Conservation (phyloP, 2,888 invertebrate genomes). For the Perithous albicinctus region DNA sequence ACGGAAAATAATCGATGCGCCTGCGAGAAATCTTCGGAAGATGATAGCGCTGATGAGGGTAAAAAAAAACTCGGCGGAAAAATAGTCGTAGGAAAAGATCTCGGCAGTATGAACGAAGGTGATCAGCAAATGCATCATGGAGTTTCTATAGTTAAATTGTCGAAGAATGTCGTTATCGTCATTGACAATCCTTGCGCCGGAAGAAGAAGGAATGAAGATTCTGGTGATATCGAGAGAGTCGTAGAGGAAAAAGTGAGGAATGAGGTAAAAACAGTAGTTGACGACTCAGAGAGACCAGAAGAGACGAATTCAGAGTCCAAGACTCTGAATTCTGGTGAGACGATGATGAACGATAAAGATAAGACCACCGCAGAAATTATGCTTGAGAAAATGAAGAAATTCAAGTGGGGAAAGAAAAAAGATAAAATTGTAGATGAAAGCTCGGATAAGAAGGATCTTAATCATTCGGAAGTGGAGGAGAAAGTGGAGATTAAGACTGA, state of each 20-base stretch:
- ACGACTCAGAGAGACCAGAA: neutral
- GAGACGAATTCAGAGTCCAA: no score
- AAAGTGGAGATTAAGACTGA: neutral
- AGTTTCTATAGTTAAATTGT: conserved; percentile 55
- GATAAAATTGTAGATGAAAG: neutral
- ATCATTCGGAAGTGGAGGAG: neutral
- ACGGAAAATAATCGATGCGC: conserved; percentile 44
- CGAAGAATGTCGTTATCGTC: conserved; percentile 64
- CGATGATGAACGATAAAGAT: neutral
- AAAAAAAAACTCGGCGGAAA: conserved; percentile 76
- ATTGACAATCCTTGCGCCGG: conserved; percentile 41
- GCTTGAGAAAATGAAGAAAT: conserved; percentile 10
- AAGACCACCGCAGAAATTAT: neutral
- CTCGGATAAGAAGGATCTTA: neutral
- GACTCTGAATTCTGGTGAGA: conserved; percentile 10
- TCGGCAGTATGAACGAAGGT: conserved; percentile 21
- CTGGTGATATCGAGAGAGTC: conserved; percentile 13
- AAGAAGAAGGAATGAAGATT: neutral
- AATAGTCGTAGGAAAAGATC: conserved; percentile 56
- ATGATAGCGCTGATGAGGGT: conserved; percentile 62
- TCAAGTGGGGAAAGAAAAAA: conserved; percentile 25
- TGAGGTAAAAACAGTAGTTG: neutral
- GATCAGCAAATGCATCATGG: neutral
- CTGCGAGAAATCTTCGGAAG: conserved; percentile 63
- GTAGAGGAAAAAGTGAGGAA: conserved; percentile 34